Conservation (phyloP, 2,113 vertebrate species). For the Cyprinodon brontotheroides region DNA sequence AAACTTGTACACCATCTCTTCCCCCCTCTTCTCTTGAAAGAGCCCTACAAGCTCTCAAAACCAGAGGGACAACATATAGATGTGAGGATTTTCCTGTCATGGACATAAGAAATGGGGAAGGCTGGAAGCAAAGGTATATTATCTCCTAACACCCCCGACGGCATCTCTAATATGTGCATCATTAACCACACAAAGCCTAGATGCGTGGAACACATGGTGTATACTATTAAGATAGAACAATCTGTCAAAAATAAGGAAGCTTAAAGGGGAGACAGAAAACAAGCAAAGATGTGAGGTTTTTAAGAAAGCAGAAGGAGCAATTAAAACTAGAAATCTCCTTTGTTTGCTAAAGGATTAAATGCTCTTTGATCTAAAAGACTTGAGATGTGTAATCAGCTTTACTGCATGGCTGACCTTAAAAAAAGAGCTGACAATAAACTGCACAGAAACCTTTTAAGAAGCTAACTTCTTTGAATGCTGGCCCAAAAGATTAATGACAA, state of each 20-base stretch:
- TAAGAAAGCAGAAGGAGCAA: slow-evolving; percentile 35
- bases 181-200: slow-evolving; percentile 49
- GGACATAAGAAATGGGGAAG: slow-evolving; percentile 14
- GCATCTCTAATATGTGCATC: slow-evolving; percentile 47
- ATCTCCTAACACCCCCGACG: slow-evolving; percentile 30
- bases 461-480: slow-evolving; percentile 17
- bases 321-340: slow-evolving; percentile 51
- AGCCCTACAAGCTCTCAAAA: slow-evolving; percentile 53
- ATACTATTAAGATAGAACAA: slow-evolving; percentile 28
- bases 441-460: slow-evolving; percentile 33
- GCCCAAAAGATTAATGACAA: slow-evolving; percentile 15
- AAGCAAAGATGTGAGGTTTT: slow-evolving; percentile 12
- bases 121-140: slow-evolving; percentile 23
- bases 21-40: slow-evolving; percentile 18
- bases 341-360: slow-evolving; percentile 58
- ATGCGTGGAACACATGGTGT: slow-evolving; percentile 46
- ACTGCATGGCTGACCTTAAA: slow-evolving; percentile 45
- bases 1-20: slow-evolving; percentile 15
- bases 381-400: slow-evolving; percentile 75
- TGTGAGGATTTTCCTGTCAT: slow-evolving; percentile 24
- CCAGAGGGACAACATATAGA: slow-evolving; percentile 53
- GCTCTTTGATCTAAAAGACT: slow-evolving; percentile 56
- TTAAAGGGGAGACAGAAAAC: slow-evolving; percentile 24
- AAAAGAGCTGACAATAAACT: slow-evolving; percentile 28
- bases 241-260: slow-evolving; percentile 36